Conservation (phyloP, 2,888 invertebrate genomes). For the Malthinus flaveolus region DNA sequence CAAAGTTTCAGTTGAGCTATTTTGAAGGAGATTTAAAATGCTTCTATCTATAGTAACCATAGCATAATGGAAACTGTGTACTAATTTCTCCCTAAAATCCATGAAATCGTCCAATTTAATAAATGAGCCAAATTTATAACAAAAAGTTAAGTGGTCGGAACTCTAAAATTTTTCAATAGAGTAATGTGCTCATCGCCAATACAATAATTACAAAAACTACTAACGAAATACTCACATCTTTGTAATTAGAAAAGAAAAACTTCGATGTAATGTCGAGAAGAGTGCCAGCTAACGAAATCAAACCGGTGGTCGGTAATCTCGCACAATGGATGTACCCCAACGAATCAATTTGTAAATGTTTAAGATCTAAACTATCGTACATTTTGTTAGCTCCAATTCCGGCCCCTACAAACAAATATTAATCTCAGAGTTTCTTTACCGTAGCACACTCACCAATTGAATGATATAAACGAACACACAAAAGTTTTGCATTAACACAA, state of each 20-base stretch:
- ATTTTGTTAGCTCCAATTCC: conserved; percentile 72
- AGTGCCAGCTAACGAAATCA: conserved; percentile 69
- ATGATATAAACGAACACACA: conserved; percentile 82
- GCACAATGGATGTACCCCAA: conserved; percentile 83
- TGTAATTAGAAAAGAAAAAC: conserved; percentile 86
- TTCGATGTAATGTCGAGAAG: conserved; percentile 77
- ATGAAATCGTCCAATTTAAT: conserved; percentile 89
- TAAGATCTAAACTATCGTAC: conserved; percentile 82
- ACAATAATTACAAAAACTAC: conserved; percentile 1
- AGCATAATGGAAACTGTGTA: conserved; percentile 79
- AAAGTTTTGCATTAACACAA: conserved; percentile 86
- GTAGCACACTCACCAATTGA: conserved; percentile 59
- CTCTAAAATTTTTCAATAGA: conserved; percentile 61
- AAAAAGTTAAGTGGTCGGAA: conserved; percentile 86
- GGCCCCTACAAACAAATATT: conserved; percentile 62
- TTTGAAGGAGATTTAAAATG: conserved; percentile 67
- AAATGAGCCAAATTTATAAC: conserved; percentile 94
- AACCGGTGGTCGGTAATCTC: conserved; percentile 72
- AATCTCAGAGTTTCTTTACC: background rate
- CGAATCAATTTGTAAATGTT: conserved; percentile 92
- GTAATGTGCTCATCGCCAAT: conserved; percentile 4
- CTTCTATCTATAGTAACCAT: conserved; percentile 68
- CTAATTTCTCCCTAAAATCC: conserved; percentile 78
- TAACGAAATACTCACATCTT: conserved; percentile 69
- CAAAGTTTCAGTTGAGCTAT: conserved; percentile 58